phyloP scores from a whole-genome alignment of 1,140 invertebrate genomes.

The Argopecten irradians region DNA sequence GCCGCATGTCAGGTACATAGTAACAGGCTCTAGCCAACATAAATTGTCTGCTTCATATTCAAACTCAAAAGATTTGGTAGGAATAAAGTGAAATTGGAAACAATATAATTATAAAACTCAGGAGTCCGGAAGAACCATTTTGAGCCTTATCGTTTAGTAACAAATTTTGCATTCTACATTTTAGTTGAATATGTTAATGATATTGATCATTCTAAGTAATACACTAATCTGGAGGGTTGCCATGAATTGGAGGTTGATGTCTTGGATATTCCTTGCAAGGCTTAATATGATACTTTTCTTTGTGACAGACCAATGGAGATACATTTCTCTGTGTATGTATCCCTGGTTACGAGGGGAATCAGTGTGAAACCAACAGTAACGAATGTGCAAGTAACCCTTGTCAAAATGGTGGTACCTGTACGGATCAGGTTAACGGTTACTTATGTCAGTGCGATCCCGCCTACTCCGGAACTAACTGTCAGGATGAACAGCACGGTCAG shows the following conservation, averaged over 20 bases:
- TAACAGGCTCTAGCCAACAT: no score
- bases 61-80: no score
- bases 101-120: no score
- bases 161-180: no score
- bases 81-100: no score
- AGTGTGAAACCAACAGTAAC: slow-evolving; percentile 82
- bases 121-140: neutral
- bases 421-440: slow-evolving; percentile 72
- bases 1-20: slow-evolving; percentile 71
- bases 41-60: no score
- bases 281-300: slow-evolving; percentile 2
- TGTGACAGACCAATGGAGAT: slow-evolving; percentile 48
- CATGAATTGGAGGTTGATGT: no score
- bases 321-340: slow-evolving; percentile 69
- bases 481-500: slow-evolving; percentile 62
- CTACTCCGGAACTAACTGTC: slow-evolving; percentile 65
- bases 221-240: no score
- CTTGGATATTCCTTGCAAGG: no score
- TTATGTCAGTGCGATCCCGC: slow-evolving; percentile 63
- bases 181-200: no score
- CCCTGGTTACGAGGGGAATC: slow-evolving; percentile 67
- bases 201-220: no score
- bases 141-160: no score
- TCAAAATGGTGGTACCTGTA: slow-evolving; percentile 71
- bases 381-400: slow-evolving; percentile 79